Conservation (phyloP, 2,797 vertebrate species). For the Coilia nasus region DNA sequence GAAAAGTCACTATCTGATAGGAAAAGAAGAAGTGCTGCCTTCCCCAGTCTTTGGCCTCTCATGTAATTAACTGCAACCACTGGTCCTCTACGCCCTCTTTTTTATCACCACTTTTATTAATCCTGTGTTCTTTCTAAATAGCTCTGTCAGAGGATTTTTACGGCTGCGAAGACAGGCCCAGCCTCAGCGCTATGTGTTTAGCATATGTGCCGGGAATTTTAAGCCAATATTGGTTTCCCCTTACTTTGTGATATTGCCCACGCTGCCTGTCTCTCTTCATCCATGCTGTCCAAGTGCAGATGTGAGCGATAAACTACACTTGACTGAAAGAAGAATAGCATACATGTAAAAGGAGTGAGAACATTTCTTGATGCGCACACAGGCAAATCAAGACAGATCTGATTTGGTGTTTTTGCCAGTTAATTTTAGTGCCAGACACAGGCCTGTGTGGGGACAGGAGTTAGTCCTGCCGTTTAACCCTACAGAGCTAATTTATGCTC, state of each 20-base stretch:
- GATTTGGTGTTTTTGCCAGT: slow-evolving; percentile 94
- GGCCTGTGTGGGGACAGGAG: slow-evolving; percentile 99
- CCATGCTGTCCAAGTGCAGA: too few species aligned
- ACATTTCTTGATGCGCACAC: slow-evolving; percentile 76
- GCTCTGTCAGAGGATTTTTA: slow-evolving; percentile 50
- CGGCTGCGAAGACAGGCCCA: background rate
- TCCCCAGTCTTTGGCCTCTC: slow-evolving; percentile 56
- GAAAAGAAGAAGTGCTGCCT: slow-evolving; percentile 70
- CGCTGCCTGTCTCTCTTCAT: background rate
- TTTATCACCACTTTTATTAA: slow-evolving; percentile 34
- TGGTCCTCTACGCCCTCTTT: slow-evolving; percentile 34
- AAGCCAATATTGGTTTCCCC: slow-evolving; percentile 49
- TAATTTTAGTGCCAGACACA: slow-evolving; percentile 98
- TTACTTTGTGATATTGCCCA: slow-evolving; percentile 6
- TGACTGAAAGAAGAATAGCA: background rate
- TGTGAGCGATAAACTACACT: too few species aligned
- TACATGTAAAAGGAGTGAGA: background rate
- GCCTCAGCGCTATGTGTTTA: slow-evolving; percentile 38
- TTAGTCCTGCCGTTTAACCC: slow-evolving; percentile 99
- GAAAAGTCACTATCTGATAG: slow-evolving; percentile 60
- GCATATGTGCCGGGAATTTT: slow-evolving; percentile 34
- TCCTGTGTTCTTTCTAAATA: slow-evolving; percentile 48
- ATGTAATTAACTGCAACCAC: slow-evolving; percentile 72
- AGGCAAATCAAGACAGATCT: slow-evolving; percentile 89
- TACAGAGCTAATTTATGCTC: slow-evolving; percentile 98